Percentiles rank a stretch among this genome's conserved stretches.
These are phyloP conservation scores for Drosophila parvula DNA, from an alignment of 1,140 invertebrate genomes.

Conservation along the genomic window DNA sequence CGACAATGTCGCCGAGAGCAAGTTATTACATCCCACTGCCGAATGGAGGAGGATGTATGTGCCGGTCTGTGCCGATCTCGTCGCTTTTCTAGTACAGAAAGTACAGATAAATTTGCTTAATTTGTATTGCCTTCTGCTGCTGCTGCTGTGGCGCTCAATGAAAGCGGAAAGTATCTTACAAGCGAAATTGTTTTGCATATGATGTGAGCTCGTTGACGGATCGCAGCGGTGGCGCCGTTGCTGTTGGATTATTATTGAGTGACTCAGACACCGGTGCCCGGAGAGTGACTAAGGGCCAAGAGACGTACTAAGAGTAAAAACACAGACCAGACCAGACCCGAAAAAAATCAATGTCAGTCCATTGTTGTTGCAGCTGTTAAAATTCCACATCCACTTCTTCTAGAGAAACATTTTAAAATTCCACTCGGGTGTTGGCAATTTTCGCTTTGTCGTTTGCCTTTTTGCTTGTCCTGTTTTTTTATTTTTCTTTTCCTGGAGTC, in stretches of 20 bases:
- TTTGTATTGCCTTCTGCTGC: conserved; percentile 43
- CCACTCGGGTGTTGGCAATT: conserved; percentile 72
- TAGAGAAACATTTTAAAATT: conserved; percentile 64
- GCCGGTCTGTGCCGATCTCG: conserved; percentile 11
- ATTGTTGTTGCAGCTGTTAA: conserved; percentile 63
- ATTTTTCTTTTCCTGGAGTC: not conserved
- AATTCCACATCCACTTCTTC: conserved; percentile 24
- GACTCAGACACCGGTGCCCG: conserved; percentile 19
- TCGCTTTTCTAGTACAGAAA: conserved; percentile 39
- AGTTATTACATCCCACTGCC: conserved; percentile 40
- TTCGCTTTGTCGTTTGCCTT: conserved; percentile 43
- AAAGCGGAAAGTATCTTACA: conserved; percentile 64
- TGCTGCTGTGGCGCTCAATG: conserved; percentile 54
- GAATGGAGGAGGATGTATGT: conserved; percentile 6
- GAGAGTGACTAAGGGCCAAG: conserved; percentile 64
- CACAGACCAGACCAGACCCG: conserved; percentile 28
- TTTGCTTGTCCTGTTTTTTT: conserved; percentile 22
- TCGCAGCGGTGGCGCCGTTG: conserved; percentile 29
- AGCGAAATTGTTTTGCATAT: conserved; percentile 63
- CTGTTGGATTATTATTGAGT: conserved; percentile 37
- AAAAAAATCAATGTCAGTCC: conserved; percentile 73
- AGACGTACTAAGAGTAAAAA: conserved; percentile 46
- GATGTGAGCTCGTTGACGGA: conserved; percentile 53
- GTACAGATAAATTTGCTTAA: conserved; percentile 75
- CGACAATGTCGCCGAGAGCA: conserved; percentile 41